Evolutionary conservation across 2,797 vertebrate genomes (phyloP).

Genomic region (Hydrolagus colliei): DNA sequence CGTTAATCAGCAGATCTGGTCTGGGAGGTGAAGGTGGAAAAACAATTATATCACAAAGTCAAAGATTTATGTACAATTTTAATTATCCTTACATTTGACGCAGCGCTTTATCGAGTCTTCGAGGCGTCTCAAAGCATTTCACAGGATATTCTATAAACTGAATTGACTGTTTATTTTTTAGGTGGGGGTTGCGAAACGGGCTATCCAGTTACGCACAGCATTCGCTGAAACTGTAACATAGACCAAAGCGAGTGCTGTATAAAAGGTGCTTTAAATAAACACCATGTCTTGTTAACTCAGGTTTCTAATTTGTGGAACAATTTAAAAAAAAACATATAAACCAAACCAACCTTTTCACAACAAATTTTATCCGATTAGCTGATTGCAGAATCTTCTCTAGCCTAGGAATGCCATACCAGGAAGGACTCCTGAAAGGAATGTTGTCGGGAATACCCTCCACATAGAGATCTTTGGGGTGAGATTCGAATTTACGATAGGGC

Average conservation of each 20-base stretch:
- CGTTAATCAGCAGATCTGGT: conserved; percentile 56
- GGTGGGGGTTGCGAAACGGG: too few relatives aligned
- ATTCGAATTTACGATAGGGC: conserved; percentile 65
- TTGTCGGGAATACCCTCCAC: conserved; percentile 66
- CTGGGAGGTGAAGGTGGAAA: conserved; percentile 42
- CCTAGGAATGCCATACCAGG: conserved; percentile 65
- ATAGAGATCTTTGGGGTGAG: conserved; percentile 56
- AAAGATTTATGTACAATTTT: neutral
- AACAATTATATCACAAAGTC: neutral
- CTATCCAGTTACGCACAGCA: too few relatives aligned
- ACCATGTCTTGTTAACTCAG: too few relatives aligned
- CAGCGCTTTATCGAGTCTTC: too few relatives aligned
- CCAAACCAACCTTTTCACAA: conserved; percentile 60
- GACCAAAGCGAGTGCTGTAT: too few relatives aligned
- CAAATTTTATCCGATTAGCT: conserved; percentile 58
- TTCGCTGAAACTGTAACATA: too few relatives aligned
- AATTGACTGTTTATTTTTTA: too few relatives aligned
- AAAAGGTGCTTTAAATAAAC: too few relatives aligned
- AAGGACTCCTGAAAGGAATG: conserved; percentile 61
- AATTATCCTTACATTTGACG: neutral
- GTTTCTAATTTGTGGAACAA: neutral
- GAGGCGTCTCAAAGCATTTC: too few relatives aligned
- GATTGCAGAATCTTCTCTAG: conserved; percentile 63
- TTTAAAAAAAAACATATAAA: neutral
- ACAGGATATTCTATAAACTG: too few relatives aligned